Evolutionary conservation across 2,797 vertebrate genomes (phyloP).

Genomic region (Pangasius larnaudii): DNA sequence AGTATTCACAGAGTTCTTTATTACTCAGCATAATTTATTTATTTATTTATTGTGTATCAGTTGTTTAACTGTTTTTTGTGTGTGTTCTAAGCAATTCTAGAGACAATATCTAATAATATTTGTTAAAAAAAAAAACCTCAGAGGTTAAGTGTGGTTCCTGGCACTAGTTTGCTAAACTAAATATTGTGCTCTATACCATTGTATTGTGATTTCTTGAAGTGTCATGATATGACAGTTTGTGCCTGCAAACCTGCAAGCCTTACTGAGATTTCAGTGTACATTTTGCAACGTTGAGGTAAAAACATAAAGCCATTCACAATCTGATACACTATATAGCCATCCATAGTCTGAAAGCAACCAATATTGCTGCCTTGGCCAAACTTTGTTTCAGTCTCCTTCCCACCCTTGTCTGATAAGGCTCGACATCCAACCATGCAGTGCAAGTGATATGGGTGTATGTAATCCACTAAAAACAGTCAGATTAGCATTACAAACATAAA

Average conservation of each 20-base stretch:
- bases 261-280: background rate
- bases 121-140: background rate
- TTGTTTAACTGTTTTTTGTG: background rate
- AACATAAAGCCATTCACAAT: background rate
- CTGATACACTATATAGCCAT: conserved; percentile 13
- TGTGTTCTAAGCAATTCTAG: background rate
- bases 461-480: conserved; percentile 42
- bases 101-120: background rate
- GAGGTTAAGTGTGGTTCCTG: background rate
- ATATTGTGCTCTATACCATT: background rate
- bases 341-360: background rate
- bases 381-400: conserved; percentile 16
- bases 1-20: background rate
- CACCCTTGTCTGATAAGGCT: conserved; percentile 50
- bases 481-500: conserved; percentile 50
- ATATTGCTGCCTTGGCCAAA: conserved; percentile 4
- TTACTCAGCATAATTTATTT: background rate
- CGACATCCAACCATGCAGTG: conserved; percentile 15
- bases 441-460: conserved; percentile 33
- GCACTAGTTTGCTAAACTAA: background rate
- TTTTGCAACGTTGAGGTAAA: background rate
- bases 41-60: too few species aligned
- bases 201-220: background rate
- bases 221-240: background rate
- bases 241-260: background rate